These are phyloP conservation scores for Thomomys bottae DNA, from an alignment of 2,113 vertebrate species.

Conservation along the genomic window DNA sequence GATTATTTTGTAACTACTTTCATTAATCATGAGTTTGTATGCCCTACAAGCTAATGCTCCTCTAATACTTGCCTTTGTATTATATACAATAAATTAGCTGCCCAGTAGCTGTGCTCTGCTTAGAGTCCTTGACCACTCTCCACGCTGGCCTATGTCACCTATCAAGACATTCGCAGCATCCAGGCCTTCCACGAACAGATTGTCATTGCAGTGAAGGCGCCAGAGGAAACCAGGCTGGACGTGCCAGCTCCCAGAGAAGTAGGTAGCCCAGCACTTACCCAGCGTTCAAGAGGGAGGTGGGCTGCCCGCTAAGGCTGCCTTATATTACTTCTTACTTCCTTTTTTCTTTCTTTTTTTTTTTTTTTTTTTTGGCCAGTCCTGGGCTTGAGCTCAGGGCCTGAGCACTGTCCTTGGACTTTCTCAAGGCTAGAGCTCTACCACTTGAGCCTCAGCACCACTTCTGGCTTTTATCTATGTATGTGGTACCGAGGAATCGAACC, in stretches of 20 bases:
- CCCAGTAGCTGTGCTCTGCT: not conserved
- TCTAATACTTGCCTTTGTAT: no score
- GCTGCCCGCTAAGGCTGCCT: not conserved
- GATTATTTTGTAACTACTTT: not conserved
- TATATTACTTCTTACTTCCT: no score
- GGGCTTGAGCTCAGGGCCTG: not conserved
- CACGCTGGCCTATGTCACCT: slow-evolving; percentile 94
- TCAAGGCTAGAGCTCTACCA: no score
- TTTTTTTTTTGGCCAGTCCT: no score
- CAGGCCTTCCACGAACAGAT: slow-evolving; percentile 91
- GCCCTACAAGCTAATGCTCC: not conserved
- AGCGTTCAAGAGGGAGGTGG: not conserved
- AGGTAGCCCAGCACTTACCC: not conserved
- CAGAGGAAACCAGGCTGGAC: slow-evolving; percentile 94
- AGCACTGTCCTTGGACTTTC: no score
- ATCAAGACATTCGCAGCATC: slow-evolving; percentile 90
- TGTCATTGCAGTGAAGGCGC: slow-evolving; percentile 93
- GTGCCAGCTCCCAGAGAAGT: slow-evolving; percentile 92
- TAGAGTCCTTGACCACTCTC: slow-evolving; percentile 83
- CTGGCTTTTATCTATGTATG: no score
- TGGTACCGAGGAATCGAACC: no score
- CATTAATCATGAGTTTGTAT: not conserved
- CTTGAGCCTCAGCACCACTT: no score
- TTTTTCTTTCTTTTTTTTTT: no score
- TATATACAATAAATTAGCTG: not conserved